Base-by-base conservation (phyloP, 2,113 vertebrate genomes). In the Varanus salvator region DNA sequence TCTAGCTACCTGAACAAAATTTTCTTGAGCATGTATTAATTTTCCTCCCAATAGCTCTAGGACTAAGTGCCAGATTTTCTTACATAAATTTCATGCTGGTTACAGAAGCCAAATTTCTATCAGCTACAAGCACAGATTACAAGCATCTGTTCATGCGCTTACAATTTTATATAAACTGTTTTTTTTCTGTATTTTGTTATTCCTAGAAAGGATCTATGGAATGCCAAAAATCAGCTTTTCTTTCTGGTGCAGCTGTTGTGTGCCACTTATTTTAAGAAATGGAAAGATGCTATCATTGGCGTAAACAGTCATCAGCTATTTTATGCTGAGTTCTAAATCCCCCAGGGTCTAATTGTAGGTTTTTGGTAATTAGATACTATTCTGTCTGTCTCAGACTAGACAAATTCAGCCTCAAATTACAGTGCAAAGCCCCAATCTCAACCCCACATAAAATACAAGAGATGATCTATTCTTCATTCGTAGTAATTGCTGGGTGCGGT, bases 81-180 rank as follows among this genome's bases (percentile, higher is more conserved):
- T 90, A 90, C 89, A 90, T 86, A 86, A 90, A 86, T 91, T 87
- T 87, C 84, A 57, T 84, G 81, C 80, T 83, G 80, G 57, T 90
- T 83, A 90, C 71, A 83, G 72, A 68, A 87, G 78, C 80, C 78
- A 90, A 90, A 83, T 83, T 90, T 90, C 89, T 77, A 72, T 71
- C 78, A 66, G 77, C 77, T 68, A 75, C 57, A 87, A 83, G 87
- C 60, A 83, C 48, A 90, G 84, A 86, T 86, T 90, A 86, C 89
- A 90, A 90, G 85, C 85, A 91, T 91, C 80, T 91, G 80, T 68
- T 87, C 74, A 31, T 90, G 88, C 80, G 88, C 78, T 90, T 87
- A 87, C 80, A 76, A 87, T 80, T 74, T 86, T 74, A 83, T 91
- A 84, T 83, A 87, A 91, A 87, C 60, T 76, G 21, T 48, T 66